Base-by-base conservation (phyloP, 2,797 vertebrate species). In the Philypnodon macrostomus region DNA sequence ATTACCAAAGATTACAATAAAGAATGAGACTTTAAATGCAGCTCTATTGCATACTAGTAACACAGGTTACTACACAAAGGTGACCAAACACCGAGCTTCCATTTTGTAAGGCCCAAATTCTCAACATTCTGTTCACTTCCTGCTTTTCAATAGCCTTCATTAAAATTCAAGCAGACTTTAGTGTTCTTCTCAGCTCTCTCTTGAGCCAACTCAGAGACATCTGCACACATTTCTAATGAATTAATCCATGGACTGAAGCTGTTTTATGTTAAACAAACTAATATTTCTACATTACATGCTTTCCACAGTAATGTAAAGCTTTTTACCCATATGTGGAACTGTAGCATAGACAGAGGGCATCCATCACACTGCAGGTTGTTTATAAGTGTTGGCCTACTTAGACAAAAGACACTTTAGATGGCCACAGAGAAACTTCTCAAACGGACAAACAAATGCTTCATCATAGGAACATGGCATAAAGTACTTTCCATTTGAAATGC, bases 391-490 rank as follows among this genome's bases (percentile, higher is more conserved):
- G 64, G 42, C 60, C 70, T 67, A 39, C 67, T 63, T 66, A 57
- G 77, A 87, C 80, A 86, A 83, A 74, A 58, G 61, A 47, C 35
- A 5, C 31, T 82, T 84, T 70, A 75, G 59, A 32, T 62, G 67
- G 53, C 54, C 70, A 76, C 34, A 63, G 52, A 73, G 66, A 78
- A 77, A 71, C 57, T 75, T 57, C 33, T 66, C 66, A 80, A 44
- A 65, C 41, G 17, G 53, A 63, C 38, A 18, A 33, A 58, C 51
- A 58, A 67, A 67, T 64, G 41, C 51, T 54, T 55, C 58, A 67
- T 56, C 12, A 52, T 70, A 68, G 67, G 63, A 48, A 66, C 50
- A 34, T 31, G 67, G 56, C 51, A 32, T 11, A 16, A 42, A 44
- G 41, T 66, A 58, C 51, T 58, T 67, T 42, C 58, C 31, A 31